Base-by-base conservation (phyloP, 2,113 vertebrate species). In the Merops nubicus region DNA sequence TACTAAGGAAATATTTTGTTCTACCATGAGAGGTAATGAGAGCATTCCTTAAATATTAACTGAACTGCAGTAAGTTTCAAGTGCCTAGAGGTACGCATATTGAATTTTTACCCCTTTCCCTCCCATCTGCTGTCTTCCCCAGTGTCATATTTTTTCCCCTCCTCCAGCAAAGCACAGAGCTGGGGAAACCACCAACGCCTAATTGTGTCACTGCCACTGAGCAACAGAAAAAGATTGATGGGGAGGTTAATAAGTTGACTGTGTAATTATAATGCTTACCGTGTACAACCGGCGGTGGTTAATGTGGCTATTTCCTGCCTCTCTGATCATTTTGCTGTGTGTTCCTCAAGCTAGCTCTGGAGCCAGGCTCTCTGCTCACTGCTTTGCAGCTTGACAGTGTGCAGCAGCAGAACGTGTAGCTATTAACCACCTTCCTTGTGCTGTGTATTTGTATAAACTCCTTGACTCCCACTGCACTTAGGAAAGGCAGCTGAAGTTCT, bases 241-340 rank as follows among this genome's bases (percentile, higher is more conserved):
- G 42, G 43, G 69, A 91, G 80, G 92, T 96, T 95, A 97, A 93
- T 92, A 88, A 96, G 90, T 91, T 97, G 88, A 59, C 93, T 73
- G n/a, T 85, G 93, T 64, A 91, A 94, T 91, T 94, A 89, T 76
- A 75, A 56, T 0, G 1, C 67, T 91, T 84, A 31, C 75, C 43
- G 5, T 36, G 95, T 67, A 36, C 54, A 67, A 34, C 23, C 0
- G 3, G 11, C 0, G 1, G 31, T 47, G 36, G 91, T 80, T 93
- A 94, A 94, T 79, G 88, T 45, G 59, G 75, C 81, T 73, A 60
- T 95, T 96, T 94, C 68, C 93, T 29, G 13, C 83, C 88, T 74
- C 81, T 89, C 68, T 75, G 62, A 92, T 75, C 42, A 42, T 82
- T 92, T 89, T 33, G 3, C 77, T 69, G 65, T 0, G 1, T 36